Base-by-base conservation (phyloP, 1,140 invertebrate species). In the Daktulosphaira vitifoliae region DNA sequence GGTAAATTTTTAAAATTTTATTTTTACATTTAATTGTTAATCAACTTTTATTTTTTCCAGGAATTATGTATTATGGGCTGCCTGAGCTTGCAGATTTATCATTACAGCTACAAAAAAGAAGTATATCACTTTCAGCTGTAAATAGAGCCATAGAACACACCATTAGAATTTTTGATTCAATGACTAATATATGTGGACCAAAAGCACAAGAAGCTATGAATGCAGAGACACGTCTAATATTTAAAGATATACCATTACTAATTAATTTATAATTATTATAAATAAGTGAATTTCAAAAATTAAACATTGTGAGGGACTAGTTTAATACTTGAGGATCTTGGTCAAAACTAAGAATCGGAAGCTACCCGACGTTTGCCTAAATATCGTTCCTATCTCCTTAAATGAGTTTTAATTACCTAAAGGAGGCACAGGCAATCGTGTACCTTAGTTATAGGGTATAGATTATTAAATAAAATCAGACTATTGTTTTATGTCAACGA, bases 91-190 rank as follows among this genome's bases (percentile, higher is more conserved):
- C 49, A 25, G 46, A 49, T 13, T 49, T 49, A 25, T 49, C 11
- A 8, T 49, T 49, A 5, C 46, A 25, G 46, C 18, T 49, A 2
- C 22, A 49, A 49, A 15, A 49, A n/a, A 15, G 46, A 49, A 25
- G 46, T 49, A 23, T 25, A 25, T 49, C 46, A 15, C 46, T 49
- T 49, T 25, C 46, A 49, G 11, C 46, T 23, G 46, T 23, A 23
- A 49, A 49, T 49, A 49, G 46, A 5, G 9, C n/a, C 11, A 50
- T 50, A n/a, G 5, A 18, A 18, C 48, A 25, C 18, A 50, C 48
- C 16, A 50, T 29, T 16, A 50, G 48, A 50, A 50, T 50, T 50
- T 50, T 50, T 50, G 48, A 50, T 9, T 50, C 48, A 9, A 50
- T 50, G 48, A 26, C 18, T 15, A 16, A 50, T 2, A 5, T 15